Evolutionary conservation across 2,888 invertebrate genomes (phyloP).

Genomic region (Malthinus flaveolus): DNA sequence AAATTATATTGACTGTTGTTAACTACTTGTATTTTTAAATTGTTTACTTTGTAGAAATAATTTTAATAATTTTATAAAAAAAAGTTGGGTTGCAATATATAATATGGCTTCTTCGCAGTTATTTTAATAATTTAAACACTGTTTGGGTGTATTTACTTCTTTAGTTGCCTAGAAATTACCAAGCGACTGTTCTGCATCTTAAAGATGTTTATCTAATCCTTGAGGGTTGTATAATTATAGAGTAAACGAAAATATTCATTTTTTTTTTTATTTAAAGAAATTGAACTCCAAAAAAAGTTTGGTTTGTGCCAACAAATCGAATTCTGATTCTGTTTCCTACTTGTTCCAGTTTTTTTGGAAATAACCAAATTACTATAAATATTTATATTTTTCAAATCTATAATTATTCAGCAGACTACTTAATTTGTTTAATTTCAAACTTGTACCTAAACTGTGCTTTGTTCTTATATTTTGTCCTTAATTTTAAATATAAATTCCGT

Average conservation of each 20-base stretch:
- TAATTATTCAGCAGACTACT: slow-evolving; percentile 9
- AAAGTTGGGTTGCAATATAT: slow-evolving; percentile 2
- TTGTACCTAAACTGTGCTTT: no score
- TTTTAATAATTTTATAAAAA: not conserved
- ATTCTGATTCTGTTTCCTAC: not conserved
- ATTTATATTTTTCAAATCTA: slow-evolving; percentile 3
- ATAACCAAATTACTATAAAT: no score
- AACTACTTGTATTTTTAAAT: slow-evolving; percentile 2
- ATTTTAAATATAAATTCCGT: slow-evolving; percentile 9
- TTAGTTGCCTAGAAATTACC: slow-evolving; percentile 16
- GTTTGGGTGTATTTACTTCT: slow-evolving; percentile 11
- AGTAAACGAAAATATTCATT: slow-evolving; percentile 4
- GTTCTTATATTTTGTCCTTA: not conserved
- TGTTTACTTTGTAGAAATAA: not conserved
- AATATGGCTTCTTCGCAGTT: slow-evolving; percentile 1
- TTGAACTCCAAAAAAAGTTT: not conserved
- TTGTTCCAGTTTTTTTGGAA: no score
- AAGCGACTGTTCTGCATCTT: slow-evolving; percentile 9
- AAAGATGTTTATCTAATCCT: slow-evolving; percentile 10
- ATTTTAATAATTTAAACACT: slow-evolving; percentile 6
- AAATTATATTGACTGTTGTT: slow-evolving; percentile 6
- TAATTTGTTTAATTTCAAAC: slow-evolving; percentile 4
- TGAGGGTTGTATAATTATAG: slow-evolving; percentile 11
- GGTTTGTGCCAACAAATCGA: not conserved
- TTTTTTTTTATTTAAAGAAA: not conserved